phyloP scores from a whole-genome alignment of 2,797 vertebrate genomes.

The Rousettus madagascariensis region DNA sequence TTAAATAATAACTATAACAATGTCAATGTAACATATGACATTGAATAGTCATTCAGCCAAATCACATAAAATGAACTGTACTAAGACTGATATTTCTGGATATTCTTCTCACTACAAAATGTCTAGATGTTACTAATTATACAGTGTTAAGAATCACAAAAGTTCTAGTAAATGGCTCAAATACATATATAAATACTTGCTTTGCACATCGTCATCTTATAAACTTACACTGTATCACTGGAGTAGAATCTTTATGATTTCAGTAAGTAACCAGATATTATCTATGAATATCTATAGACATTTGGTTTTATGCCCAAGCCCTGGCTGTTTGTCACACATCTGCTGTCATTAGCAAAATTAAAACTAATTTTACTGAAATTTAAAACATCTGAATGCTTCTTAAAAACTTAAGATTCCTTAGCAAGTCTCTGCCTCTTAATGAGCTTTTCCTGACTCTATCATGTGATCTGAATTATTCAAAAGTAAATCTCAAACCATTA shows the following conservation, averaged over 20 bases:
- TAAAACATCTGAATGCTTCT: slow-evolving; percentile 67
- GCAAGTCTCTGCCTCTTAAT: slow-evolving; percentile 65
- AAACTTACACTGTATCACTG: neutral
- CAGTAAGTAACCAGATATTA: slow-evolving; percentile 30
- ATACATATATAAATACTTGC: slow-evolving; percentile 24
- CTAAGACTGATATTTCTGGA: slow-evolving; percentile 45
- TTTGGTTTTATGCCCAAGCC: slow-evolving; percentile 62
- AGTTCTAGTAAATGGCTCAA: slow-evolving; percentile 47
- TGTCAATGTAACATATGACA: neutral
- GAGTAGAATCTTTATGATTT: slow-evolving; percentile 65
- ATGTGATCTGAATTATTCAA: slow-evolving; percentile 73
- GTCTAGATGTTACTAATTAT: slow-evolving; percentile 52
- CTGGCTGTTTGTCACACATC: slow-evolving; percentile 73
- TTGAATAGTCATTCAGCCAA: slow-evolving; percentile 1
- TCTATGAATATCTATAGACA: slow-evolving; percentile 57
- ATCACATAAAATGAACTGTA: slow-evolving; percentile 53
- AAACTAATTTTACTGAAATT: slow-evolving; percentile 78
- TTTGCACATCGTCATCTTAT: slow-evolving; percentile 44
- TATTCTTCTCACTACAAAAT: slow-evolving; percentile 59
- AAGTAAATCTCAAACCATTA: slow-evolving; percentile 62
- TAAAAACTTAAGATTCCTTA: slow-evolving; percentile 66
- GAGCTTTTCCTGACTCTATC: slow-evolving; percentile 56
- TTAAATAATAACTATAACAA: neutral
- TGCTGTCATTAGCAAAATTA: slow-evolving; percentile 76
- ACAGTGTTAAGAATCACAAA: slow-evolving; percentile 59